A percentile compares a stretch with the other conserved stretches of the same genome.
Conservation (phyloP, 2,797 vertebrate species). For the Pterois miles region DNA sequence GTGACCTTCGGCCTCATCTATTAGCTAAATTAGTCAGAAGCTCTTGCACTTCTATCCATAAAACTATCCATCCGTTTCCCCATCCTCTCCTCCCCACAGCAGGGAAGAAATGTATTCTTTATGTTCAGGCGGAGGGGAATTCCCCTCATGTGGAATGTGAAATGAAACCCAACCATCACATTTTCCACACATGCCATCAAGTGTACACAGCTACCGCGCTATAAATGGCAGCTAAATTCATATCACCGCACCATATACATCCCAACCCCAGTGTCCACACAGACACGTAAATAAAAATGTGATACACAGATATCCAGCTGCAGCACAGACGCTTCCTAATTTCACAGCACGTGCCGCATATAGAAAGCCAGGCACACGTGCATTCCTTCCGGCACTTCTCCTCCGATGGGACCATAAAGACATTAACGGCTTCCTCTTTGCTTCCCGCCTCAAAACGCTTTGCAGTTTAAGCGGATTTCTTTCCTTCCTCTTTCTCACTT, state of each 20-base stretch:
- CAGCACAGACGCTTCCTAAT: background rate
- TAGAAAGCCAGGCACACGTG: background rate
- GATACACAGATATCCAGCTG: background rate
- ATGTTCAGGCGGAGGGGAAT: slow-evolving; percentile 20
- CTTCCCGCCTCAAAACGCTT: slow-evolving; percentile 29
- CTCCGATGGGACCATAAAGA: slow-evolving; percentile 19
- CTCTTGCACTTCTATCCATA: slow-evolving; percentile 4
- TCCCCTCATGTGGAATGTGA: slow-evolving; percentile 8
- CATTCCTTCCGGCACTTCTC: slow-evolving; percentile 35
- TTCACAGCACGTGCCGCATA: background rate
- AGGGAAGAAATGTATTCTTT: slow-evolving; percentile 29
- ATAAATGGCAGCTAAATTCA: background rate
- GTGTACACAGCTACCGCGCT: background rate
- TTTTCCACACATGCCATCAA: slow-evolving; percentile 1
- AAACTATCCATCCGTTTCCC: background rate
- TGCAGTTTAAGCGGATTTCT: background rate
- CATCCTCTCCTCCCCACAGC: background rate
- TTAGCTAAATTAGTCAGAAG: slow-evolving; percentile 55
- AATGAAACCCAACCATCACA: slow-evolving; percentile 16
- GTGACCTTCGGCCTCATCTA: slow-evolving; percentile 21
- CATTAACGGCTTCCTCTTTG: slow-evolving; percentile 55
- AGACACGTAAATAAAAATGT: background rate
- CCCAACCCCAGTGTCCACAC: background rate
- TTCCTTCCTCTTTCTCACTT: slow-evolving; percentile 19
- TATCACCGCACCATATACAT: background rate